These are phyloP conservation scores for Andrena haemorrhoa DNA, from an alignment of 2,888 invertebrate genomes.

Conservation along the genomic window DNA sequence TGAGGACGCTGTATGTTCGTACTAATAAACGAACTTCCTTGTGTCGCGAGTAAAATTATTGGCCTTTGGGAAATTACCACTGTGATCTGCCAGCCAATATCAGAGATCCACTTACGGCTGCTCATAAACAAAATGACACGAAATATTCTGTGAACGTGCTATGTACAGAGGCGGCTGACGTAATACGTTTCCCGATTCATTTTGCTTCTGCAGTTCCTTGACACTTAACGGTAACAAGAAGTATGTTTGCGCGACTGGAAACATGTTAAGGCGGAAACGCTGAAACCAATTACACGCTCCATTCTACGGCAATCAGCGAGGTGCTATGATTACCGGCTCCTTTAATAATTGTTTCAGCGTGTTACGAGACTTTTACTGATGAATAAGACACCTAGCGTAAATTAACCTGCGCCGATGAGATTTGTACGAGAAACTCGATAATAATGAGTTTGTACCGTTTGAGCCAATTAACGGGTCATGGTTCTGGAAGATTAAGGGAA, in stretches of 20 bases:
- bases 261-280: conserved; percentile 25
- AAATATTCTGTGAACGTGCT: background rate
- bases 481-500: background rate
- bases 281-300: conserved; percentile 24
- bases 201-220: background rate
- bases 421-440: background rate
- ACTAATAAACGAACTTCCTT: no score
- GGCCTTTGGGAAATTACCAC: conserved; percentile 10
- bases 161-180: background rate
- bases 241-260: background rate
- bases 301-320: conserved; percentile 25
- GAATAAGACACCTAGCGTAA: background rate
- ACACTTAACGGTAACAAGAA: background rate
- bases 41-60: background rate
- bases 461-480: background rate
- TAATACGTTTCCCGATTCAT: background rate
- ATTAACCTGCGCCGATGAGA: conserved; percentile 4
- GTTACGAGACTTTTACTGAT: conserved; percentile 14
- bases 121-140: background rate
- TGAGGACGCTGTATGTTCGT: no score
- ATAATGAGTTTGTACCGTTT: background rate
- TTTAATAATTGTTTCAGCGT: conserved; percentile 2
- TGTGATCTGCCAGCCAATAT: conserved; percentile 8
- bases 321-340: conserved; percentile 20
- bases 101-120: background rate